phyloP scores from a whole-genome alignment of 1,140 invertebrate species.

The Drosophila triauraria region DNA sequence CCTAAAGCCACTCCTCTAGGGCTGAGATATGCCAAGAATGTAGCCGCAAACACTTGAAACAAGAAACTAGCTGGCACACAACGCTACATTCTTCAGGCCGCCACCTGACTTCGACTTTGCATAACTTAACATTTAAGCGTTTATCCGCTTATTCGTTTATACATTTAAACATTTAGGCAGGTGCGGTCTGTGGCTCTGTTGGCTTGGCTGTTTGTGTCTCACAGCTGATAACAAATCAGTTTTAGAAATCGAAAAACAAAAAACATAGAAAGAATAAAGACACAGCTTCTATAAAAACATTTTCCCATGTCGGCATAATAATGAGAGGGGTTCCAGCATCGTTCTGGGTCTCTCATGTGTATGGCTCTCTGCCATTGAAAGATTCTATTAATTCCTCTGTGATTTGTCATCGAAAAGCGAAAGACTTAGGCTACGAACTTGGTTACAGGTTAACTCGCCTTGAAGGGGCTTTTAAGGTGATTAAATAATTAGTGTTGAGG shows the following conservation, averaged over 20 bases:
- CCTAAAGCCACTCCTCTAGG: conserved; percentile 8
- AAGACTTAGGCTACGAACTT: conserved; percentile 72
- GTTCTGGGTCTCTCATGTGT: not conserved
- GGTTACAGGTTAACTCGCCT: not conserved
- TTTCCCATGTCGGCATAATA: conserved; percentile 30
- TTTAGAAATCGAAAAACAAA: conserved; percentile 43
- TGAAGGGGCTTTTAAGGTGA: not conserved
- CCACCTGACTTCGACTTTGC: conserved; percentile 25
- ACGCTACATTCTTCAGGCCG: conserved; percentile 16
- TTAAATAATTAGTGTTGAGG: too few relatives aligned
- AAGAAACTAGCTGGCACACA: conserved; percentile 23
- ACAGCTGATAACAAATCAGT: conserved; percentile 51
- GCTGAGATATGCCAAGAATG: conserved; percentile 57
- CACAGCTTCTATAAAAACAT: conserved; percentile 14
- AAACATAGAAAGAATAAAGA: not conserved
- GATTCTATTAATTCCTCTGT: not conserved
- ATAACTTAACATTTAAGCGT: conserved; percentile 60
- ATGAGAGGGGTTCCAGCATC: conserved; percentile 1
- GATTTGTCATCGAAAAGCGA: conserved; percentile 30
- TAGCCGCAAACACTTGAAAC: conserved; percentile 9
- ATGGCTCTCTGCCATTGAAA: not conserved
- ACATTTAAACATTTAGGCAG: conserved; percentile 40
- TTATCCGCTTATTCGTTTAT: conserved; percentile 1
- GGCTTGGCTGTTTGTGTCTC: conserved; percentile 5
- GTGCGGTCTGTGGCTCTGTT: conserved; percentile 25